phyloP scores from a whole-genome alignment of 1,140 invertebrate species.

The Chymomyza costata region DNA sequence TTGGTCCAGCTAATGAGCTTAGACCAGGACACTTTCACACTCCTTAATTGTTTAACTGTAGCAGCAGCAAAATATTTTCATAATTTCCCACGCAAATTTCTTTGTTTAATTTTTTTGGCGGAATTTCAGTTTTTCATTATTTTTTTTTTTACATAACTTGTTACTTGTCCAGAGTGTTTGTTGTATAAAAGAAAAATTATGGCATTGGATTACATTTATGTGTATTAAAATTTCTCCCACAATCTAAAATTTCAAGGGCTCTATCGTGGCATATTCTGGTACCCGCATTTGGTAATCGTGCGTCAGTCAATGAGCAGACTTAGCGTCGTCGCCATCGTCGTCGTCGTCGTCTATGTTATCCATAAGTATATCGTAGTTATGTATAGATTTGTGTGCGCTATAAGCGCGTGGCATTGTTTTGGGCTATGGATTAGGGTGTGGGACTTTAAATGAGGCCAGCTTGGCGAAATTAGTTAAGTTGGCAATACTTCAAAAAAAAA shows the following conservation, averaged over 20 bases:
- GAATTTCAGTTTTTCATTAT: constrained; percentile 6
- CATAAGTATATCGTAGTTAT: no score
- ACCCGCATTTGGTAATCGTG: no score
- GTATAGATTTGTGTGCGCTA: no score
- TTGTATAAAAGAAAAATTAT: constrained; percentile 53
- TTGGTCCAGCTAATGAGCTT: constrained; percentile 33
- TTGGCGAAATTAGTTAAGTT: no score
- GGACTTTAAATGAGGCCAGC: no score
- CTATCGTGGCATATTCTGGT: no score
- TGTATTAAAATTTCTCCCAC: constrained; percentile 39
- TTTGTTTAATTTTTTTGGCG: constrained; percentile 19
- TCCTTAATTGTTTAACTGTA: constrained; percentile 20
- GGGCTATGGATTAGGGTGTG: no score
- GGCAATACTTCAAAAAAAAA: no score
- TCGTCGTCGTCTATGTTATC: no score
- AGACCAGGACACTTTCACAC: constrained; percentile 34
- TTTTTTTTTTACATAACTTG: constrained; percentile 11
- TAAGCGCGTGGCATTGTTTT: no score
- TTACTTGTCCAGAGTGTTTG: constrained; percentile 44
- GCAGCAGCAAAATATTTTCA: constrained; percentile 41
- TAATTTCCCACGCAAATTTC: constrained; percentile 60
- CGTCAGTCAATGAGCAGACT: no score
- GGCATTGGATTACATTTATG: constrained; percentile 55
- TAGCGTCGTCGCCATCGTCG: no score
- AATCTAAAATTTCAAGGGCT: constrained; percentile 18